Percentiles rank a stretch among this genome's conserved stretches.
Conservation (phyloP, 1,140 invertebrate genomes). For the Drosophila sproati region DNA sequence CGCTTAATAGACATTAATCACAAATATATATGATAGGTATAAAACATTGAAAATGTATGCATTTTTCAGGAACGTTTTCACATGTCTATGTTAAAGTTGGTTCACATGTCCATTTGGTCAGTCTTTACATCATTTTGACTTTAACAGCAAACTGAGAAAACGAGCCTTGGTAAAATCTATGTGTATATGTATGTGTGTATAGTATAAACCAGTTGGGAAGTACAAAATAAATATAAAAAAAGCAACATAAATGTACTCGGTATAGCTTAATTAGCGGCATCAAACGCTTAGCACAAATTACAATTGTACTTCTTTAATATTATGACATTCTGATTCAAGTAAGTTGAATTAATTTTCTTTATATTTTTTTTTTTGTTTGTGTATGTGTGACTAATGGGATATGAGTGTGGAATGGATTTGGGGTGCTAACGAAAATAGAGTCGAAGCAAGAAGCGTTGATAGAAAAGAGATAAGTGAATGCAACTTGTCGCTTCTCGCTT, state of each 20-base stretch:
- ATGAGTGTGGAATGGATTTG: neutral
- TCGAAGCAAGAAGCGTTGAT: neutral
- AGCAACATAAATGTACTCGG: slow-evolving; percentile 39
- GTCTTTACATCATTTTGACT: neutral
- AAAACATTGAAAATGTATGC: slow-evolving; percentile 21
- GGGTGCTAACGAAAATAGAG: neutral
- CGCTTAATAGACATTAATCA: slow-evolving; percentile 26
- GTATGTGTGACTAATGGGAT: neutral
- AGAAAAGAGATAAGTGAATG: neutral
- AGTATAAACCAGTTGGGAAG: slow-evolving; percentile 14
- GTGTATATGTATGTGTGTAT: slow-evolving; percentile 19
- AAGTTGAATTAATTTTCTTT: slow-evolving; percentile 17
- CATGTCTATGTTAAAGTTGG: neutral
- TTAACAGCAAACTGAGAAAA: slow-evolving; percentile 8
- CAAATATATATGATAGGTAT: slow-evolving; percentile 19
- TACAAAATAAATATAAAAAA: slow-evolving; percentile 23
- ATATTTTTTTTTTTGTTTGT: neutral
- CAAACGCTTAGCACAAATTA: slow-evolving; percentile 62
- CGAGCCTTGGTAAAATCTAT: neutral
- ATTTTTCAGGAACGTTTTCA: neutral
- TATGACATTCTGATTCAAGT: slow-evolving; percentile 35
- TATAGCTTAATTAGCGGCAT: slow-evolving; percentile 46
- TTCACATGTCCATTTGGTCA: neutral
- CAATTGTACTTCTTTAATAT: slow-evolving; percentile 48
- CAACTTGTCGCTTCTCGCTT: no score